Evolutionary conservation across 2,888 invertebrate genomes (phyloP).

Genomic region (Meganola albula): DNA sequence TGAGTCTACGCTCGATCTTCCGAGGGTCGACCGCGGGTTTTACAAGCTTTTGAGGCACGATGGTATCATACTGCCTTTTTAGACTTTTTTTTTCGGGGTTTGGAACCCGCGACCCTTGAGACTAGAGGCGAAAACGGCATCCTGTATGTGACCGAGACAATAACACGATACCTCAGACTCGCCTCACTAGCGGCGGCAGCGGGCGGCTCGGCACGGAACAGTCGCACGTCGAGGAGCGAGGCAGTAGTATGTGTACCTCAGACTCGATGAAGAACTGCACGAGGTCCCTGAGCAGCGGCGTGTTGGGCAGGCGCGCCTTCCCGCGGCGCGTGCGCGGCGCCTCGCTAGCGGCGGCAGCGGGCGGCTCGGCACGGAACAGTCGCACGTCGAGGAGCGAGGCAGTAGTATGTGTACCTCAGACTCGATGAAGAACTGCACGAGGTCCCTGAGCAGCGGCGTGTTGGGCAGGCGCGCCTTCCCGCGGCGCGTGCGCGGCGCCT

Average conservation of each 20-base stretch:
- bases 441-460: constrained; percentile 93
- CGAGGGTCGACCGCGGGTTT: no score
- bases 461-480: constrained; percentile 91
- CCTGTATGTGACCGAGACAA: no score
- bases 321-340: constrained; percentile 85
- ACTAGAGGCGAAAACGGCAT: no score
- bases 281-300: constrained; percentile 94
- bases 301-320: constrained; percentile 90
- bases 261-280: constrained; percentile 98
- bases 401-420: constrained; percentile 80
- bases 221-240: constrained; percentile 90
- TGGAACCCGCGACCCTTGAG: no score
- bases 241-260: neutral
- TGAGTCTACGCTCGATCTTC: no score
- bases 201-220: constrained; percentile 89
- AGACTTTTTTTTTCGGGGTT: no score
- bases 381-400: constrained; percentile 89
- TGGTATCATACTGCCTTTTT: no score
- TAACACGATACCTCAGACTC: no score
- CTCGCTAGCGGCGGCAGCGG: constrained; percentile 66
- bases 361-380: constrained; percentile 79
- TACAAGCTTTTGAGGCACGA: no score
- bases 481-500: constrained; percentile 80
- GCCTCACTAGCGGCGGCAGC: constrained; percentile 78
- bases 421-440: constrained; percentile 99